Conservation (phyloP, 2,888 invertebrate species). For the Galerucella nymphaeae region DNA sequence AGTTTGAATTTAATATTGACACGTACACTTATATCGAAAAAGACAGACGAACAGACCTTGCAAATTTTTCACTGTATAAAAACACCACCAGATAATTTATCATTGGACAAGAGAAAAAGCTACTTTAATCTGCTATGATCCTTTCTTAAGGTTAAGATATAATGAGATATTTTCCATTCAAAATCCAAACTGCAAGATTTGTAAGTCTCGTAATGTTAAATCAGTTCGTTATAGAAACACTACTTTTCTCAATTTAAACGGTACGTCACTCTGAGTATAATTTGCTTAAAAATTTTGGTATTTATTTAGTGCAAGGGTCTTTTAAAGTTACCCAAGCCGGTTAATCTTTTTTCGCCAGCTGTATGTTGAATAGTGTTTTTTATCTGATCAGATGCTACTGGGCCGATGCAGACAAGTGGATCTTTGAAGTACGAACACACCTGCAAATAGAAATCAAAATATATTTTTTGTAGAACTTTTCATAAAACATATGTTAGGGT, state of each 20-base stretch:
- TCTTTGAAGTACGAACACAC: conserved; percentile 94
- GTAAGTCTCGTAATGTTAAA: conserved; percentile 1
- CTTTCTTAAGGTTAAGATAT: no score
- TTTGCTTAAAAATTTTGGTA: neutral
- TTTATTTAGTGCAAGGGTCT: conserved; percentile 62
- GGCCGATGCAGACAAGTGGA: conserved; percentile 87
- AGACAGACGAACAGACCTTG: conserved; percentile 12
- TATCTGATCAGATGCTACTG: conserved; percentile 83
- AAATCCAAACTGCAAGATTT: neutral
- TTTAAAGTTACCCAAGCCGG: conserved; percentile 67
- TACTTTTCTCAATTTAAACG: conserved; percentile 14
- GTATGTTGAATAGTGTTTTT: conserved; percentile 79
- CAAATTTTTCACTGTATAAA: conserved; percentile 1
- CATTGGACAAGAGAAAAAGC: no score
- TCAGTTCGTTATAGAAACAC: conserved; percentile 13
- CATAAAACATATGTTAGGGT: neutral
- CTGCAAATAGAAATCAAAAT: conserved; percentile 62
- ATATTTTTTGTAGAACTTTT: no score
- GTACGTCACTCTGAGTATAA: conserved; percentile 15
- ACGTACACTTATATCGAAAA: conserved; percentile 18
- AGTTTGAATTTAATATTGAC: conserved; percentile 24
- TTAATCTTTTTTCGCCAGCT: conserved; percentile 84
- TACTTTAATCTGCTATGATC: no score
- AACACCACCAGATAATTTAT: no score
- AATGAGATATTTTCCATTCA: no score